Evolutionary conservation across 2,888 invertebrate genomes (phyloP), one percentile per base, ranked within the genome.

Genomic region (Pollenia amentaria): DNA sequence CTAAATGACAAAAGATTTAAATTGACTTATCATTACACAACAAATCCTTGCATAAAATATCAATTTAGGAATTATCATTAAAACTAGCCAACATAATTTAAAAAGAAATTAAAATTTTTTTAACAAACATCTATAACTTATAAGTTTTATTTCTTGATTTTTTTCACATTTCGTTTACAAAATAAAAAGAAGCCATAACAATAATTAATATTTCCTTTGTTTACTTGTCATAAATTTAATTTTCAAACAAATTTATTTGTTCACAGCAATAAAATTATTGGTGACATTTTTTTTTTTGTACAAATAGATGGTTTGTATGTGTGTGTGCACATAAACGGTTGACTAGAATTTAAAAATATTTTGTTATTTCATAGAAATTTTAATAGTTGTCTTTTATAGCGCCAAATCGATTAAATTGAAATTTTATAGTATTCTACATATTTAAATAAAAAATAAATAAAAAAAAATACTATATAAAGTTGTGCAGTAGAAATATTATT

Each of bases 201-300:
- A 55, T 55, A 57, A 57, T 57, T 57, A 57, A 57, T 57, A 57
- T 29, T 57, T 57, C 14, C 38, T 57, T 57, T 57, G 57, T 57
- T 57, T 57, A 57, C 29, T 38, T 57, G 57, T 57, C 9, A 38
- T 48, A 48, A 67, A 53, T 53, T 69, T 6, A 57, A 10, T 14
- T 29, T 29, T 29, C 18, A 55, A 18, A 6, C 40, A 57, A 46
- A 46, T 46, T 18, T 48, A 48, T 48, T 48, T 44, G 38, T 38
- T 40, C 9, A 38, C 12, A 51, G 62, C 40, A 16, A 51, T 62
- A 51, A 62, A 75, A 40, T 14, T 29, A 60, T 73, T 73, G n/a
- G 46, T 73, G 46, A 18, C n/a, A 29, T 73, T 46, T 73, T 73
- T 38, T 44, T 38, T 55, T 0, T 29, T 29, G 29, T 29, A 29